A percentile compares a stretch with the other conserved stretches of the same genome.
These are phyloP conservation scores for Cinara cedri DNA, from an alignment of 2,888 invertebrate species.

Conservation along the genomic window DNA sequence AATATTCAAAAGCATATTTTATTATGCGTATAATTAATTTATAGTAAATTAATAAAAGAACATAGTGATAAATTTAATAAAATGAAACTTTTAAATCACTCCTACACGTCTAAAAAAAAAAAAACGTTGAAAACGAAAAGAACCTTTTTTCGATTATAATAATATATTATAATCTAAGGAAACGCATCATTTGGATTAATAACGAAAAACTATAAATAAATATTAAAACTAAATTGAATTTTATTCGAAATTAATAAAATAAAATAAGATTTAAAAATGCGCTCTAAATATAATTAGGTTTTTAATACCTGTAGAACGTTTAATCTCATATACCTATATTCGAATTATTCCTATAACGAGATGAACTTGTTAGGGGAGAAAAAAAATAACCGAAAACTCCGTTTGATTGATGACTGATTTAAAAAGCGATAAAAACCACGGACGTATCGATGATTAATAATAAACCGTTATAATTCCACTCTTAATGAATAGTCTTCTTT, in stretches of 20 bases:
- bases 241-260: neutral
- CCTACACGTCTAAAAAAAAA: neutral
- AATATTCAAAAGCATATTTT: too few species aligned
- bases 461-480: slow-evolving; percentile 55
- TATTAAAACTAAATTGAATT: neutral
- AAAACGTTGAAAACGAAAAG: neutral
- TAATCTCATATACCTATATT: slow-evolving; percentile 39
- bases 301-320: slow-evolving; percentile 53
- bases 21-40: too few species aligned
- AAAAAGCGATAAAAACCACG: slow-evolving; percentile 52
- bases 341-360: slow-evolving; percentile 48
- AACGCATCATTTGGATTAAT: neutral
- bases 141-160: neutral
- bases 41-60: too few species aligned
- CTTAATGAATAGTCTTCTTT: slow-evolving; percentile 48
- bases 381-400: slow-evolving; percentile 42
- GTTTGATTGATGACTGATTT: slow-evolving; percentile 56
- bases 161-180: too few species aligned
- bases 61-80: too few species aligned
- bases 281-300: neutral
- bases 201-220: too few species aligned
- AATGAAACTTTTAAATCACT: neutral
- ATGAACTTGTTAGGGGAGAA: slow-evolving; percentile 23
- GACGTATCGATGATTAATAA: slow-evolving; percentile 53
- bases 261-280: neutral